Evolutionary conservation across 2,888 invertebrate genomes (phyloP).

Genomic region (Eupelmus urozonus): DNA sequence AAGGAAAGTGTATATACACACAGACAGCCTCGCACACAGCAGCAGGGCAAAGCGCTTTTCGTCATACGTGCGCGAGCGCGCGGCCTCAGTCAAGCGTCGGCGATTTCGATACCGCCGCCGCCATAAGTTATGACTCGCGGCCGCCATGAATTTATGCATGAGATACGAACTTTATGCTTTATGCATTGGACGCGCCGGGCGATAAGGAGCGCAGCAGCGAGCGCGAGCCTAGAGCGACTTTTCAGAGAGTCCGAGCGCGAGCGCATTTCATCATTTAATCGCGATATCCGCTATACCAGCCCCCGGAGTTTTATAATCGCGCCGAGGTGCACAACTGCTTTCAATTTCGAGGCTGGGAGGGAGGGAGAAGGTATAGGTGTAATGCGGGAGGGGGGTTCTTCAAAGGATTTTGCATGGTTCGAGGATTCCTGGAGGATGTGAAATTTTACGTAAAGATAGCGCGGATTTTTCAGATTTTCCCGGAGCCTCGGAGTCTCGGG

Average conservation of each 20-base stretch:
- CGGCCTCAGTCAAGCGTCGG: conserved; percentile 66
- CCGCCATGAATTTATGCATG: conserved; percentile 76
- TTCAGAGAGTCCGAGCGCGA: conserved; percentile 59
- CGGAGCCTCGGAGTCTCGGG: background rate
- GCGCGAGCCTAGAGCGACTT: conserved; percentile 51
- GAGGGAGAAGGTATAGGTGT: no score
- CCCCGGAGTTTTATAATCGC: conserved; percentile 40
- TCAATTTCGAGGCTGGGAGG: no score
- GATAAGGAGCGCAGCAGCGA: conserved; percentile 69
- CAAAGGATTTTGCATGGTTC: no score
- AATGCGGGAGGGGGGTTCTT: no score
- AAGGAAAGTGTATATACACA: conserved; percentile 32
- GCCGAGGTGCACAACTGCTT: conserved; percentile 50
- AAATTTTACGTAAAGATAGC: no score
- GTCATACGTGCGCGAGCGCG: conserved; percentile 71
- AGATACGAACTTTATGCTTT: conserved; percentile 76
- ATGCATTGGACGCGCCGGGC: conserved; percentile 73
- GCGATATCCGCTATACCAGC: conserved; percentile 7
- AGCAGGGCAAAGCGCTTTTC: conserved; percentile 57
- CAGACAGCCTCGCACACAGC: no score
- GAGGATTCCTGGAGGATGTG: no score
- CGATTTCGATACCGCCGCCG: conserved; percentile 68
- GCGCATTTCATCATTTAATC: conserved; percentile 64
- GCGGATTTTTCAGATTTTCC: conserved; percentile 16
- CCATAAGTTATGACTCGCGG: conserved; percentile 72